These are phyloP conservation scores for Pimpla rufipes DNA, from an alignment of 2,888 invertebrate species.

Conservation along the genomic window DNA sequence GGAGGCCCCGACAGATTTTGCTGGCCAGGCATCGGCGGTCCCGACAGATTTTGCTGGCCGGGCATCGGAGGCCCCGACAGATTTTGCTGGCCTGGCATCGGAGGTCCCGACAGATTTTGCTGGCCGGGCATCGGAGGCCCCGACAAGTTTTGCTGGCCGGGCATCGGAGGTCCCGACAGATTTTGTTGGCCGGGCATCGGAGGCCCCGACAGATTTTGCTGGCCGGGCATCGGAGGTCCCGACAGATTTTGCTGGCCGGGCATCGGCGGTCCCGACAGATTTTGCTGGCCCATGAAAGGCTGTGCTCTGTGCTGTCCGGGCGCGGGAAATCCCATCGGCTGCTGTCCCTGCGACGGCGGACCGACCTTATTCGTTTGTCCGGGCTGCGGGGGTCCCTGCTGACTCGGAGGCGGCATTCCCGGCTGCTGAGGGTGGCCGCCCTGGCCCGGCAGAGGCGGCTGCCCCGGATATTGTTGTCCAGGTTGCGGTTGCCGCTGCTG, in stretches of 20 bases:
- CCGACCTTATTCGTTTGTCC: constrained; percentile 62
- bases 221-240: no score
- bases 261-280: constrained; percentile 66
- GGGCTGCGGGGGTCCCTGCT: constrained; percentile 54
- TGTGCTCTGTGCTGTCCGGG: constrained; percentile 56
- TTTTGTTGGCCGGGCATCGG: constrained; percentile 70
- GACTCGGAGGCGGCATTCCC: constrained; percentile 25
- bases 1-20: constrained; percentile 71
- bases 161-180: constrained; percentile 22
- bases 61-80: constrained; percentile 58
- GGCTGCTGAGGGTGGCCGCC: constrained; percentile 41
- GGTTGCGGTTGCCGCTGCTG: constrained; percentile 17
- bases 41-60: constrained; percentile 46
- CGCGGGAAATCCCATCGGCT: constrained; percentile 52
- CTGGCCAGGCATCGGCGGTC: constrained; percentile 56
- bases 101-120: constrained; percentile 67
- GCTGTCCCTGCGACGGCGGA: constrained; percentile 51
- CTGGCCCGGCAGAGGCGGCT: constrained; percentile 66
- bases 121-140: constrained; percentile 65
- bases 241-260: no score
- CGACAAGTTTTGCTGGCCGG: constrained; percentile 55
- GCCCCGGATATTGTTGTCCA: constrained; percentile 53
- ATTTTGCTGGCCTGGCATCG: constrained; percentile 56
- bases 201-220: no score
- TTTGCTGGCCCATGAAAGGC: constrained; percentile 72